A percentile compares a stretch with the other conserved stretches of the same genome.
Evolutionary conservation across 1,140 invertebrate species (phyloP).

Genomic region (Lethrus apterus): DNA sequence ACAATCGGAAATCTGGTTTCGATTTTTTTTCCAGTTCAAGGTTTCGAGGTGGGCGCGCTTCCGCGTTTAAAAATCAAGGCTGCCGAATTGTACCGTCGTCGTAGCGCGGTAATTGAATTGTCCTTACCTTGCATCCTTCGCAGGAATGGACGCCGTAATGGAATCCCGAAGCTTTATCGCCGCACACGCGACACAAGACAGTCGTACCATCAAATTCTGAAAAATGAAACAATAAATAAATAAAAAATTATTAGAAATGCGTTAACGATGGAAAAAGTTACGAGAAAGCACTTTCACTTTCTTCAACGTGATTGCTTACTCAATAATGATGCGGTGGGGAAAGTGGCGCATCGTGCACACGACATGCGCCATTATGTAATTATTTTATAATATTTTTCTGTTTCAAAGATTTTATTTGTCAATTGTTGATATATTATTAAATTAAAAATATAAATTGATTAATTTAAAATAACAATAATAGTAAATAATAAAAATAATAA

Average conservation of each 20-base stretch:
- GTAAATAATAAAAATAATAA: too few relatives aligned
- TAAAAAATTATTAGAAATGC: background rate
- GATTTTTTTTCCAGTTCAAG: too few relatives aligned
- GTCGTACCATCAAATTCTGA: constrained; percentile 98
- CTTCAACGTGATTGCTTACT: constrained; percentile 22
- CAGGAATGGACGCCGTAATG: constrained; percentile 99
- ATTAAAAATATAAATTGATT: too few relatives aligned
- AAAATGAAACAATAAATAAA: constrained; percentile 30
- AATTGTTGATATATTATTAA: too few relatives aligned
- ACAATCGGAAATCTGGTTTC: too few relatives aligned
- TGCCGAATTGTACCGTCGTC: background rate
- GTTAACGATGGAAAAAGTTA: background rate
- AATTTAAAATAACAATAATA: too few relatives aligned
- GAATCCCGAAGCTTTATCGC: constrained; percentile 97
- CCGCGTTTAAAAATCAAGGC: background rate
- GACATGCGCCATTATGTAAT: background rate
- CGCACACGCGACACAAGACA: constrained; percentile 94
- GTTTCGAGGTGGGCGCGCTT: background rate
- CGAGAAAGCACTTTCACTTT: constrained; percentile 23
- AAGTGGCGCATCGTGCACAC: constrained; percentile 7
- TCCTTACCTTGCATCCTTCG: constrained; percentile 97
- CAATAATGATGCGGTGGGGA: too few relatives aligned
- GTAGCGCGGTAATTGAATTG: background rate
- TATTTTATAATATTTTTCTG: background rate
- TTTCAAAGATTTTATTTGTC: too few relatives aligned